Evolutionary conservation across 2,113 vertebrate genomes (phyloP), one percentile per base, ranked within the genome.

Genomic region (Arothron firmamentum): DNA sequence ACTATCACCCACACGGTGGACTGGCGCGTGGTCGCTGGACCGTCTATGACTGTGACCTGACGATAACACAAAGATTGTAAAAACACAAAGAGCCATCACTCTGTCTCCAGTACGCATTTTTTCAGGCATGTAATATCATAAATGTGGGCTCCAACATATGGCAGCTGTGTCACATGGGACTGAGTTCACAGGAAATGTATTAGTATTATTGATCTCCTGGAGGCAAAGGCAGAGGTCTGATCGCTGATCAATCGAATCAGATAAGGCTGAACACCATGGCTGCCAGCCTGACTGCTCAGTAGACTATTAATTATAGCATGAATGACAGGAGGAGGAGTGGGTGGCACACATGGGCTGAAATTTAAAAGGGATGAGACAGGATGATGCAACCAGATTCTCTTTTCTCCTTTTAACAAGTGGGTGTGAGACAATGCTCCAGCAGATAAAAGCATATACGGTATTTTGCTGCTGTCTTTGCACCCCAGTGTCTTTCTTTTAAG

Each of bases 1-100:
- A 99, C 92, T 53, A 96, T 93, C 62, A 98, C 93, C 94, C 96
- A 98, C 21, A 94, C 93, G 0, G 94, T 94, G 0, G 96, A 96
- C 19, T 96, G 94, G 62, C 84, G 94, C 11, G 93, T 92, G 52
- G 92, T 90, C 20, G 90, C 79, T 0, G 94, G 93, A 3, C 95
- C 93, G 53, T 99, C 97, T 4, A 93, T 93, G n/a, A 99, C 92
- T 0, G 94, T 96, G 0, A 99, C 95, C 97, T 99, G 79, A 72
- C 43, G 55, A 21, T 61, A 46, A 42, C 38, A 69, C 6, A 52
- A 55, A 48, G n/a, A 7, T 3, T 9, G 13, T 19, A 49, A 3
- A 17, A 46, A 10, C n/a, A 34, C 15, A 56, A 16, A 34, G 6
- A 48, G 38, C 16, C 43, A 43, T 54, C 15, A 13, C 14, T 54